Evolutionary conservation across 2,113 vertebrate species (phyloP).

Genomic region (Macrotus californicus): DNA sequence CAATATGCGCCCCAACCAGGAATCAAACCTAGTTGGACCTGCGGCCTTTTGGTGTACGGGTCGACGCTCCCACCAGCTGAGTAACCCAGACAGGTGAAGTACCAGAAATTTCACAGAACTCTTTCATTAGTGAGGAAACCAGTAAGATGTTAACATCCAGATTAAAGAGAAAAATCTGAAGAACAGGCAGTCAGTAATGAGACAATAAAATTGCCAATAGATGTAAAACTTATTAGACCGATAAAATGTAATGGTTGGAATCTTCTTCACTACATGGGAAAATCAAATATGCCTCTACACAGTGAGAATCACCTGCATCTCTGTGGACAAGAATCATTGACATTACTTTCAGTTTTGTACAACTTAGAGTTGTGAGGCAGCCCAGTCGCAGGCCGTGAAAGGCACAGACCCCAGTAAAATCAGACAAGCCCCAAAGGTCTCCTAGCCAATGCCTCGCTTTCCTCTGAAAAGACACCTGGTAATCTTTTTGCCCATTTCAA

Average conservation of each 20-base stretch:
- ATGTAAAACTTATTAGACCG: background rate
- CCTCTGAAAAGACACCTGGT: background rate
- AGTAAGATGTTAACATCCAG: background rate
- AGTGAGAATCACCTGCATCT: background rate
- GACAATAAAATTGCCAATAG: background rate
- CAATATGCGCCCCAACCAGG: too few species aligned
- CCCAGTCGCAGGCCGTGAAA: background rate
- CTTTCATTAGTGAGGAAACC: background rate
- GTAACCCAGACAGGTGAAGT: too few species aligned
- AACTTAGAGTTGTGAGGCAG: background rate
- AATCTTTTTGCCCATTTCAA: background rate
- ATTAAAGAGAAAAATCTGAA: conserved; percentile 3
- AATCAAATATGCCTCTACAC: background rate
- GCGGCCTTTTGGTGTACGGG: too few species aligned
- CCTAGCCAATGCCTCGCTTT: background rate
- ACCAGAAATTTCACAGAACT: background rate
- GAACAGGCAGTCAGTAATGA: background rate
- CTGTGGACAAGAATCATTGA: conserved; percentile 3
- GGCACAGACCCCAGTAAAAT: background rate
- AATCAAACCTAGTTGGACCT: too few species aligned
- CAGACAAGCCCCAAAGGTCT: background rate
- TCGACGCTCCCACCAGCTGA: too few species aligned
- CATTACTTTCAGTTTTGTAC: background rate
- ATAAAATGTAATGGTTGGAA: background rate
- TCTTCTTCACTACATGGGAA: background rate